These are phyloP conservation scores for Rhopalosiphum nymphaeae DNA, from an alignment of 2,888 invertebrate genomes.

Conservation along the genomic window DNA sequence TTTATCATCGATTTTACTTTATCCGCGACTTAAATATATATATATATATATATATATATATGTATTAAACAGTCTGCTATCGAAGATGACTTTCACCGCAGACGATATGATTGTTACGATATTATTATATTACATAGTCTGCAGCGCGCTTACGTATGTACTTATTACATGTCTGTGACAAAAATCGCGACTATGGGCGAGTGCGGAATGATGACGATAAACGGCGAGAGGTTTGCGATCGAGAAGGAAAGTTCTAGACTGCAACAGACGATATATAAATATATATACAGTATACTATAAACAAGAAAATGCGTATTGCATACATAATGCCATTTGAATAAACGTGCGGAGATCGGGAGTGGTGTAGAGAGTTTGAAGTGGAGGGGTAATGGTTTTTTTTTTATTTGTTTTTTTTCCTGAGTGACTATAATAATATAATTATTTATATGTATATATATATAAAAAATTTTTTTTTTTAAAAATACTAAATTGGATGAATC, in stretches of 20 bases:
- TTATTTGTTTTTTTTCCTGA: background rate
- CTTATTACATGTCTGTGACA: background rate
- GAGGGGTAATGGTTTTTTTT: background rate
- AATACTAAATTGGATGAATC: background rate
- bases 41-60: background rate
- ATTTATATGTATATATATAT: slow-evolving; percentile 2
- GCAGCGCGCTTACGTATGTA: background rate
- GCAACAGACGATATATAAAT: background rate
- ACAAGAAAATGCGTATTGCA: background rate
- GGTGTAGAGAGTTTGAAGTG: background rate
- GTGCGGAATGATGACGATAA: background rate
- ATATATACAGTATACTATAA: background rate
- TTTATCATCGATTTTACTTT: background rate
- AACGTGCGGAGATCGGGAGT: background rate
- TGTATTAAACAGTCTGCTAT: background rate
- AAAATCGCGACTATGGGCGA: background rate
- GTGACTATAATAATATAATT: slow-evolving; percentile 22
- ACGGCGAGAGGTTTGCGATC: background rate
- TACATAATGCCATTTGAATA: background rate
- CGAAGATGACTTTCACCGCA: background rate
- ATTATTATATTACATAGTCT: background rate
- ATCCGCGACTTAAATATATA: background rate
- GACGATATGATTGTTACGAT: background rate
- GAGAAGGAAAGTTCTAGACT: background rate
- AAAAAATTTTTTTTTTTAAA: background rate